Evolutionary conservation across 2,113 vertebrate species (phyloP).

Genomic region (Diadophis punctatus): DNA sequence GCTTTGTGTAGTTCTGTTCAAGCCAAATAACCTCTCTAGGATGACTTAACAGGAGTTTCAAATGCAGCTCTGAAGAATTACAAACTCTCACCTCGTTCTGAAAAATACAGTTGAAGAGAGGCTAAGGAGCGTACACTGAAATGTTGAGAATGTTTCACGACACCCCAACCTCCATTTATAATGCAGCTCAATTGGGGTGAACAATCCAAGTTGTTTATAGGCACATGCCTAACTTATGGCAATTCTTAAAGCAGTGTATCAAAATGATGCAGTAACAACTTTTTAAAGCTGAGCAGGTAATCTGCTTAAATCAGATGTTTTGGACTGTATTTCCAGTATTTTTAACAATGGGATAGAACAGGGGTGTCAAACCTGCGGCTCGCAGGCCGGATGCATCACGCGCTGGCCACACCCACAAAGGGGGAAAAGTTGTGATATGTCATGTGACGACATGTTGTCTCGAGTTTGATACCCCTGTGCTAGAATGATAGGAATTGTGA

Average conservation of each 20-base stretch:
- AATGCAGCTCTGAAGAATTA: neutral
- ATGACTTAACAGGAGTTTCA: slow-evolving; percentile 23
- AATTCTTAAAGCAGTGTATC: neutral
- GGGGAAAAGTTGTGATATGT: too few relatives aligned
- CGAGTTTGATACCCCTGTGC: neutral
- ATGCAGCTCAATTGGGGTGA: neutral
- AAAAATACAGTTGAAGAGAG: neutral
- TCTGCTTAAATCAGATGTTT: neutral
- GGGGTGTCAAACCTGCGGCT: too few relatives aligned
- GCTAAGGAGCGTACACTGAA: neutral
- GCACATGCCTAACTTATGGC: neutral
- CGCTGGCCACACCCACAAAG: too few relatives aligned
- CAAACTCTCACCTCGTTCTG: neutral
- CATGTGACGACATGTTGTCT: too few relatives aligned
- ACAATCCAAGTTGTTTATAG: neutral
- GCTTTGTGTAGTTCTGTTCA: slow-evolving; percentile 5
- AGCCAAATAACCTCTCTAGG: slow-evolving; percentile 8
- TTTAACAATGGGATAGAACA: neutral
- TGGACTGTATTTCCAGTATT: neutral
- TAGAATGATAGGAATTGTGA: neutral
- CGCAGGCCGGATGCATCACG: too few relatives aligned
- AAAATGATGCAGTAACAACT: neutral
- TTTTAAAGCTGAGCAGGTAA: neutral
- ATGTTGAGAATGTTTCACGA: neutral
- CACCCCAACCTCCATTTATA: neutral